A percentile compares a stretch with the other conserved stretches of the same genome.
Evolutionary conservation across 2,888 invertebrate genomes (phyloP).

Genomic region (Stenoptilia bipunctidactyla): DNA sequence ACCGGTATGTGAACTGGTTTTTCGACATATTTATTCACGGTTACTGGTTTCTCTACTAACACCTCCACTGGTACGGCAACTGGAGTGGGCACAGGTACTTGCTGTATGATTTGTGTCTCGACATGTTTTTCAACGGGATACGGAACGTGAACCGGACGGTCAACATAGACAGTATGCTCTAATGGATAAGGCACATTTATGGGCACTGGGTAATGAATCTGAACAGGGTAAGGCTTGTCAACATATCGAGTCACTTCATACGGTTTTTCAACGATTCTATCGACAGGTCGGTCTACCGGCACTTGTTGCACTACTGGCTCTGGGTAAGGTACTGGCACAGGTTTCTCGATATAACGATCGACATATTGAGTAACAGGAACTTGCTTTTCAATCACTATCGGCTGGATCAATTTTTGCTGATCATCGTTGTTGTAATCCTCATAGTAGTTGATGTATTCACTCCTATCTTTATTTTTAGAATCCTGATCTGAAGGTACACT

Average conservation of each 20-base stretch:
- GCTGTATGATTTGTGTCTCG: constrained; percentile 57
- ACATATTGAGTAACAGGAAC: constrained; percentile 56
- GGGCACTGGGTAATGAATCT: constrained; percentile 66
- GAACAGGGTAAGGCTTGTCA: constrained; percentile 73
- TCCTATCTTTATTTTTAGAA: constrained; percentile 27
- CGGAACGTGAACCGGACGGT: constrained; percentile 57
- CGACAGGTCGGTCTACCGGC: constrained; percentile 49
- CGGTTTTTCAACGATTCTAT: constrained; percentile 61
- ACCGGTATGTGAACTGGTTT: constrained; percentile 51
- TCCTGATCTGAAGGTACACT: constrained; percentile 32
- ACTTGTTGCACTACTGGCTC: constrained; percentile 40
- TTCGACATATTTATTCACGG: constrained; percentile 55
- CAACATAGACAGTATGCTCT: constrained; percentile 65
- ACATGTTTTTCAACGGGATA: constrained; percentile 62
- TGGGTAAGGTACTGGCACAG: constrained; percentile 51
- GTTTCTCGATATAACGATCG: constrained; percentile 52
- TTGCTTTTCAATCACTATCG: constrained; percentile 58
- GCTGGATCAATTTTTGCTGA: constrained; percentile 47
- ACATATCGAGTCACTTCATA: constrained; percentile 63
- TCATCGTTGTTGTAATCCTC: constrained; percentile 26
- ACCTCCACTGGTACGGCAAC: constrained; percentile 60
- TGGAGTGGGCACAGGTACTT: constrained; percentile 50
- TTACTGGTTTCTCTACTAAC: constrained; percentile 68
- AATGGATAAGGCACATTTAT: constrained; percentile 62
- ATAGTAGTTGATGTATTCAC: constrained; percentile 31